Conservation (phyloP, 2,888 invertebrate species). For the Bugula neritina region DNA sequence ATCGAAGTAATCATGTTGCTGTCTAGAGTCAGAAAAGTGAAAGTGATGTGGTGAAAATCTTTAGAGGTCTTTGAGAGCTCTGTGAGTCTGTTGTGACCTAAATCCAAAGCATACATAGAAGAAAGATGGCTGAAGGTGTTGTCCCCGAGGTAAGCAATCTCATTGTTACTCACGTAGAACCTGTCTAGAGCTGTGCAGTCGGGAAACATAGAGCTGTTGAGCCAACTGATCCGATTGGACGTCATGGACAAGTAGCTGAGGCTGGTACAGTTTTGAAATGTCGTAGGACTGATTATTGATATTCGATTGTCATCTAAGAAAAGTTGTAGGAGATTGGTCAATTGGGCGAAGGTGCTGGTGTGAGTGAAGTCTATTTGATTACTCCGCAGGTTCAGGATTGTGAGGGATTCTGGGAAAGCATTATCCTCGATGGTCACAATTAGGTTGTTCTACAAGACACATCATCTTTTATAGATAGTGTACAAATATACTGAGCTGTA, state of each 20-base stretch:
- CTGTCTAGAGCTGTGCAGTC: constrained; percentile 29
- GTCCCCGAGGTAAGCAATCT: constrained; percentile 42
- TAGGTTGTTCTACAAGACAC: constrained; percentile 25
- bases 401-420: constrained; percentile 25
- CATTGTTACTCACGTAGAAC: constrained; percentile 33
- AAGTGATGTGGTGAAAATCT: constrained; percentile 36
- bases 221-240: constrained; percentile 34
- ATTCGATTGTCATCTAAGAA: constrained; percentile 35
- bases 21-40: constrained; percentile 31
- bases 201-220: constrained; percentile 30
- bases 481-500: no score
- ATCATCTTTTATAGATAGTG: neutral
- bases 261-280: constrained; percentile 34
- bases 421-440: constrained; percentile 30
- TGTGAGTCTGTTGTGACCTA: constrained; percentile 36
- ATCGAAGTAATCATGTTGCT: constrained; percentile 37
- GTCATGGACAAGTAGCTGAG: constrained; percentile 29
- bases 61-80: constrained; percentile 34
- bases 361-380: constrained; percentile 39
- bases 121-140: constrained; percentile 39
- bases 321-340: constrained; percentile 32
- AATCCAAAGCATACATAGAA: constrained; percentile 32
- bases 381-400: constrained; percentile 29
- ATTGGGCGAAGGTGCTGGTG: constrained; percentile 35
- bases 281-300: constrained; percentile 36